Percentiles rank a stretch among this genome's conserved stretches.
These are phyloP conservation scores for Carollia perspicillata DNA, from an alignment of 2,113 vertebrate genomes.

Conservation along the genomic window DNA sequence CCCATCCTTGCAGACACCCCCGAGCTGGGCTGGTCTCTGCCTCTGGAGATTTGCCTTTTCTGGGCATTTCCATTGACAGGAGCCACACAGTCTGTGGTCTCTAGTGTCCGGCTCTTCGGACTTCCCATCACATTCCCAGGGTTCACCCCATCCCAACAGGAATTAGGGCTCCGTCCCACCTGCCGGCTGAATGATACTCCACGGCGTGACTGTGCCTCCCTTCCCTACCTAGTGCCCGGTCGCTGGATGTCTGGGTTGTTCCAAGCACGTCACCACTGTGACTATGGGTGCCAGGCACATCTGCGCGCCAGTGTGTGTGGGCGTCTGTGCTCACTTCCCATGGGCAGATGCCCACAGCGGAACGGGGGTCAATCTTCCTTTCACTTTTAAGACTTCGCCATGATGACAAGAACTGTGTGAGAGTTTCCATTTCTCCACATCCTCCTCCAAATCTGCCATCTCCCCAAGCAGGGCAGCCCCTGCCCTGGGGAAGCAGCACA, in stretches of 20 bases:
- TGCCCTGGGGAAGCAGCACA: fast-evolving
- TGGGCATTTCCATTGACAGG: fast-evolving
- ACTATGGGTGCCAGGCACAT: fast-evolving
- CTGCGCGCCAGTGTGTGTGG: fast-evolving
- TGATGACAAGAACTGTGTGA: too few relatives aligned
- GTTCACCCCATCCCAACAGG: fast-evolving
- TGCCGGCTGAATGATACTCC: fast-evolving
- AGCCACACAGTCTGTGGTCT: fast-evolving
- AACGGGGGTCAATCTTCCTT: too few relatives aligned
- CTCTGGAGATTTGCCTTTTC: neutral
- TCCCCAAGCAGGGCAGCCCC: neutral
- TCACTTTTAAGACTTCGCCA: neutral
- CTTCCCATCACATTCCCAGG: fast-evolving
- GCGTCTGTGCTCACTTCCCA: fast-evolving
- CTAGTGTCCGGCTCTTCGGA: too few relatives aligned
- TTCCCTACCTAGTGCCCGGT: fast-evolving
- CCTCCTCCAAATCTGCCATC: neutral
- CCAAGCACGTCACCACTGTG: fast-evolving
- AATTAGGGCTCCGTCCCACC: fast-evolving
- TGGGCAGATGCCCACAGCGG: fast-evolving
- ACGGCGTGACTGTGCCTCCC: fast-evolving
- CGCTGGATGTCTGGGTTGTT: fast-evolving
- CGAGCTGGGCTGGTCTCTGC: neutral
- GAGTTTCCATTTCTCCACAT: fast-evolving
- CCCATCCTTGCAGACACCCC: neutral